Conservation (phyloP, 1,140 invertebrate genomes). For the Drosophila persimilis region DNA sequence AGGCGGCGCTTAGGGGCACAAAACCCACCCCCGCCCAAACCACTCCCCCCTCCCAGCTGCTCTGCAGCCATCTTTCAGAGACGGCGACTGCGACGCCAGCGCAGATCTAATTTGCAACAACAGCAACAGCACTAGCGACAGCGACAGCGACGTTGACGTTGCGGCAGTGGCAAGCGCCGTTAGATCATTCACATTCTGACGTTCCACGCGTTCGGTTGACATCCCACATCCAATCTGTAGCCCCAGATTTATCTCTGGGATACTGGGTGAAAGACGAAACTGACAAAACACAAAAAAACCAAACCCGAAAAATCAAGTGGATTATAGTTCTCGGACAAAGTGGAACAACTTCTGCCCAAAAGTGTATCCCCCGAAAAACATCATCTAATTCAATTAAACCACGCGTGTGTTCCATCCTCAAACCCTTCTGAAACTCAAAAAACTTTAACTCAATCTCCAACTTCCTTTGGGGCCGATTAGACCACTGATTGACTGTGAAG, state of each 20-base stretch:
- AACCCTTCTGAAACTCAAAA: slow-evolving; percentile 5
- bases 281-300: too few relatives aligned
- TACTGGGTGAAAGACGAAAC: neutral
- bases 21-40: slow-evolving; percentile 9
- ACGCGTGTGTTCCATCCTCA: neutral
- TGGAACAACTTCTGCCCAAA: slow-evolving; percentile 2
- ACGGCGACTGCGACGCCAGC: slow-evolving; percentile 23
- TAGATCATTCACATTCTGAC: slow-evolving; percentile 75
- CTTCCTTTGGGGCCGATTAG: slow-evolving; percentile 36
- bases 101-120: slow-evolving; percentile 53
- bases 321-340: neutral
- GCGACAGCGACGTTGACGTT: slow-evolving; percentile 48
- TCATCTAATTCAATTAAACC: too few relatives aligned
- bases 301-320: neutral
- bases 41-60: slow-evolving; percentile 44
- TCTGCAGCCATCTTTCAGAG: slow-evolving; percentile 41
- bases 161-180: slow-evolving; percentile 52
- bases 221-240: slow-evolving; percentile 5
- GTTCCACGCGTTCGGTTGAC: slow-evolving; percentile 72
- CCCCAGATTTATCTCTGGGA: slow-evolving; percentile 20
- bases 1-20: slow-evolving; percentile 71
- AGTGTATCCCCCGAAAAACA: neutral
- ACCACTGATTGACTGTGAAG: slow-evolving; percentile 49
- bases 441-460: neutral
- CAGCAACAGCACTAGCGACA: slow-evolving; percentile 6